Percentiles rank a stretch among this genome's conserved stretches.
Evolutionary conservation across 2,888 invertebrate species (phyloP).

Genomic region (Pachydiplax longipennis): DNA sequence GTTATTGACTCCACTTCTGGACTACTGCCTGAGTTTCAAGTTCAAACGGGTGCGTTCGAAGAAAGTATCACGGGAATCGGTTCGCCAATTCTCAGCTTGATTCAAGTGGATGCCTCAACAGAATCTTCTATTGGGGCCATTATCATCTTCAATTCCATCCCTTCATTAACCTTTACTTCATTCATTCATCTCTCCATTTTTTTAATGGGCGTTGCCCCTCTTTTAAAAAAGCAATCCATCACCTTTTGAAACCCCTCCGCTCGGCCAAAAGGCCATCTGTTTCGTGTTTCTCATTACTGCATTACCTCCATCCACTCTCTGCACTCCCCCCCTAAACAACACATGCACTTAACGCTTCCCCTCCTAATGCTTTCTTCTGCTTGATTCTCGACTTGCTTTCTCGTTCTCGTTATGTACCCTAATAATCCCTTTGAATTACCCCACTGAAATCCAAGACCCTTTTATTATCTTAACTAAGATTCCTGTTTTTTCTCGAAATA

Average conservation of each 20-base stretch:
- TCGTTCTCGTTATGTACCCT: not conserved
- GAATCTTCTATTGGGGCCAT: not conserved
- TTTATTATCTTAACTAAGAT: no score
- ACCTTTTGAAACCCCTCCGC: not conserved
- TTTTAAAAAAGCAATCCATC: constrained; percentile 30
- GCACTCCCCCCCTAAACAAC: not conserved
- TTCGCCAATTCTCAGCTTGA: no score
- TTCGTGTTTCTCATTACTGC: not conserved
- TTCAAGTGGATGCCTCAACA: no score
- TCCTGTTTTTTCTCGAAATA: no score
- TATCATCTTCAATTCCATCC: not conserved
- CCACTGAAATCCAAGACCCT: no score
- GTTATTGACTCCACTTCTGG: no score
- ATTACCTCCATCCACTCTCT: not conserved
- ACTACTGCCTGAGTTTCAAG: no score
- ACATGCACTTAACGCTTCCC: not conserved
- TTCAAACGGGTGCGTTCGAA: no score
- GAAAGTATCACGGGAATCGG: no score
- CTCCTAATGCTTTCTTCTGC: not conserved
- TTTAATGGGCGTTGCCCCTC: not conserved
- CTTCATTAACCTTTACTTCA: not conserved
- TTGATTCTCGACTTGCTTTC: not conserved
- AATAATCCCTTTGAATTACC: not conserved
- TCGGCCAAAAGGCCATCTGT: constrained; percentile 13
- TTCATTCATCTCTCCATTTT: not conserved